Conservation (phyloP, 2,888 invertebrate species). For the Tachina grossa region DNA sequence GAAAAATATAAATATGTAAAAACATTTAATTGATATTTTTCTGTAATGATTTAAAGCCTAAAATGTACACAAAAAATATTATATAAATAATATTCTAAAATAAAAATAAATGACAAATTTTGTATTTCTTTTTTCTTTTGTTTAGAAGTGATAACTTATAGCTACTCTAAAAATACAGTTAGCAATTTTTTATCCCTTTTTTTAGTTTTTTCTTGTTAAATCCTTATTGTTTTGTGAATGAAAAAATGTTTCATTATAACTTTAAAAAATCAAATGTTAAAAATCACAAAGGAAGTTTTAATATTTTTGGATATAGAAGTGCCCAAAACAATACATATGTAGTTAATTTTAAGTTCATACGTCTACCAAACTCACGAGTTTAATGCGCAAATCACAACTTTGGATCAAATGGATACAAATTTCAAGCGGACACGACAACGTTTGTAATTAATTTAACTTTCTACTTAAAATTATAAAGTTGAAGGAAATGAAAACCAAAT, state of each 20-base stretch:
- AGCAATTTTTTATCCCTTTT: slow-evolving; percentile 34
- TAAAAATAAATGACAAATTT: slow-evolving; percentile 42
- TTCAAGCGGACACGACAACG: background rate
- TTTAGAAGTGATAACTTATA: slow-evolving; percentile 48
- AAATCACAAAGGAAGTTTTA: slow-evolving; percentile 13
- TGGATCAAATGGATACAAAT: background rate
- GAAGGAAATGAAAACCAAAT: no score
- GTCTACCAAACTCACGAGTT: background rate
- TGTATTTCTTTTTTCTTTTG: background rate
- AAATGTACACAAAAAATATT: slow-evolving; percentile 65
- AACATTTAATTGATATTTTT: slow-evolving; percentile 21
- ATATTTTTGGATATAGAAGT: background rate
- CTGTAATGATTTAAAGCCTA: slow-evolving; percentile 54
- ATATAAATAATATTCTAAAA: slow-evolving; percentile 54
- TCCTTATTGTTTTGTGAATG: slow-evolving; percentile 14
- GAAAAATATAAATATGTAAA: slow-evolving; percentile 49
- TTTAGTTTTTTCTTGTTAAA: background rate
- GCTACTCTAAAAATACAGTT: slow-evolving; percentile 52
- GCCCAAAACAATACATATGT: no score
- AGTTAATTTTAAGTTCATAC: background rate
- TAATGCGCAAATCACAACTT: background rate
- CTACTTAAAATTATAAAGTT: no score
- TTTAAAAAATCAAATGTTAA: slow-evolving; percentile 31
- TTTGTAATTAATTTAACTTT: no score
- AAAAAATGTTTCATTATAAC: slow-evolving; percentile 38